Conservation (phyloP, 2,888 invertebrate species). For the Allacma fusca region DNA sequence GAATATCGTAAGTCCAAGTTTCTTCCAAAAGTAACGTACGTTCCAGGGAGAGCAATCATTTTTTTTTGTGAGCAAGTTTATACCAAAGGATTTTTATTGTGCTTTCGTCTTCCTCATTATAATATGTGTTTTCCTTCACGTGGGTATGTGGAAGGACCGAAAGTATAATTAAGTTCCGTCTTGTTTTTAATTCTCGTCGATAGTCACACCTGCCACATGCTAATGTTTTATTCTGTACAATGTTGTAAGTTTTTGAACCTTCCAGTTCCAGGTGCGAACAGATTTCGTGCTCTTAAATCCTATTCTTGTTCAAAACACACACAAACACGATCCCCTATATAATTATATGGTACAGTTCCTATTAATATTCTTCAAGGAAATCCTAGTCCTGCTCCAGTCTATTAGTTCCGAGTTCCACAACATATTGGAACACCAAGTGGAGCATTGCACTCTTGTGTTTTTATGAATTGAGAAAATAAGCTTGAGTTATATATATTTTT, state of each 20-base stretch:
- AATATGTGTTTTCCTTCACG: too few species aligned
- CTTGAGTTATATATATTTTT: too few species aligned
- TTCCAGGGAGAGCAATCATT: too few species aligned
- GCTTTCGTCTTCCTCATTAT: too few species aligned
- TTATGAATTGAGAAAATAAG: too few species aligned
- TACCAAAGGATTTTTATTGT: too few species aligned
- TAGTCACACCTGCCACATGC: conserved; percentile 42
- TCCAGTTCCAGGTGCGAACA: conserved; percentile 31
- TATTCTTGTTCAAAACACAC: neutral
- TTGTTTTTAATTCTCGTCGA: conserved; percentile 27
- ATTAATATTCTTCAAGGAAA: neutral
- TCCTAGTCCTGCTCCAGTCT: neutral
- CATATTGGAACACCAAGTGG: neutral
- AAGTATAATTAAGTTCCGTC: conserved; percentile 19
- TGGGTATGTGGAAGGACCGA: neutral
- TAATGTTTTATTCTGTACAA: neutral
- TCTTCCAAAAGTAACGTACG: too few species aligned
- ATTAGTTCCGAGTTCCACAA: too few species aligned
- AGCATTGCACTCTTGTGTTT: neutral
- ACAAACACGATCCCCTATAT: neutral
- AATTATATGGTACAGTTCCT: too few species aligned
- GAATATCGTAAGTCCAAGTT: too few species aligned
- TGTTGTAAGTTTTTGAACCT: neutral
- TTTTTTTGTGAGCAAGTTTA: too few species aligned
- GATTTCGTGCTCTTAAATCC: conserved; percentile 26